Percentiles rank a stretch among this genome's conserved stretches.
Conservation (phyloP, 2,888 invertebrate species). For the Pseudanteris insignis region DNA sequence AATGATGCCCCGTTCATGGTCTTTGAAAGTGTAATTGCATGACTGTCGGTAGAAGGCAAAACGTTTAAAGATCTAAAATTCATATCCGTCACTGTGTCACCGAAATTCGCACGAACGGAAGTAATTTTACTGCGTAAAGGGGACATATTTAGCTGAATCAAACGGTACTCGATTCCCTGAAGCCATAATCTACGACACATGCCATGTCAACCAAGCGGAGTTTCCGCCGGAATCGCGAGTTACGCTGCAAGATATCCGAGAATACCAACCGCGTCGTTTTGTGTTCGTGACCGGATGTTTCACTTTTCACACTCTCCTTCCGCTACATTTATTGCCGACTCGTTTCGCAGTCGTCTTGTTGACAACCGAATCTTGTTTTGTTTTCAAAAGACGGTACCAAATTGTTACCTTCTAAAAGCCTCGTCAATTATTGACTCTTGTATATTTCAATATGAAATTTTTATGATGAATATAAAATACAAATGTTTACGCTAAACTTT, state of each 20-base stretch:
- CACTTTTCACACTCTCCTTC: constrained; percentile 36
- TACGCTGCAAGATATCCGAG: constrained; percentile 17
- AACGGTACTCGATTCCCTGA: constrained; percentile 2
- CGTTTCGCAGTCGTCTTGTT: constrained; percentile 25
- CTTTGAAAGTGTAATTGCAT: no score
- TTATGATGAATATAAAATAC: no score
- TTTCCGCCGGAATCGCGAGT: constrained; percentile 26
- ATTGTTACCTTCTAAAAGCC: no score
- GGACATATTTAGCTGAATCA: constrained; percentile 4
- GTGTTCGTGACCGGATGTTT: constrained; percentile 43
- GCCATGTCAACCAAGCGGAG: constrained; percentile 15
- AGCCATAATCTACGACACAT: constrained; percentile 7
- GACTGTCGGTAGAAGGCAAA: no score
- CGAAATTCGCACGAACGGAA: background rate
- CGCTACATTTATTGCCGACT: constrained; percentile 29
- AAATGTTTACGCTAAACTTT: no score
- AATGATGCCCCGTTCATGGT: no score
- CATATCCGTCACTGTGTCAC: background rate
- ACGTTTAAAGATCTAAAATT: no score
- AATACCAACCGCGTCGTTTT: constrained; percentile 16
- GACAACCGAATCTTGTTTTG: constrained; percentile 20
- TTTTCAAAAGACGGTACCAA: no score
- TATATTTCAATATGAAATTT: no score
- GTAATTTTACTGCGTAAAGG: constrained; percentile 3
- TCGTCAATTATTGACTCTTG: no score